A percentile compares a stretch with the other conserved stretches of the same genome.
phyloP scores from a whole-genome alignment of 1,140 invertebrate species.

The Neodiprion fabricii region DNA sequence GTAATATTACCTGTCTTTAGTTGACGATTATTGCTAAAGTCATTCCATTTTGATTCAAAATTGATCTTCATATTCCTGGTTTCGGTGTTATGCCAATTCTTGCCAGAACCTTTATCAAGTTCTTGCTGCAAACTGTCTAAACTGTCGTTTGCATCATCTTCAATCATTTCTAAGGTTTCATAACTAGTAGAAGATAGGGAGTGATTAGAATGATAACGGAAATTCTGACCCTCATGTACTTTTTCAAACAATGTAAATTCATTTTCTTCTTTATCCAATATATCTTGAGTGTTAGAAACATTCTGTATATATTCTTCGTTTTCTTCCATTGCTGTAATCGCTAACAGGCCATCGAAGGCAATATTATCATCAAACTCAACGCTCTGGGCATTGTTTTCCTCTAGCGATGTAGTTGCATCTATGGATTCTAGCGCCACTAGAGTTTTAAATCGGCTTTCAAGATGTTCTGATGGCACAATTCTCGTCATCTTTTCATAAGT shows the following conservation, averaged over 20 bases:
- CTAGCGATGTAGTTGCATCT: background rate
- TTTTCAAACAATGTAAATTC: background rate
- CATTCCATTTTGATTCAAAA: background rate
- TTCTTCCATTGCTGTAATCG: background rate
- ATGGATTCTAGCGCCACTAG: background rate
- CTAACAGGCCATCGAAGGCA: background rate
- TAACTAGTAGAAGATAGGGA: background rate
- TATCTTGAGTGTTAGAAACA: background rate
- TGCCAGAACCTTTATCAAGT: background rate
- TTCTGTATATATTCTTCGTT: slow-evolving; percentile 1
- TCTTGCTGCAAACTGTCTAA: background rate
- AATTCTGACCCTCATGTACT: background rate
- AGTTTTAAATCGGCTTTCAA: background rate
- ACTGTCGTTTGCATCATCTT: background rate
- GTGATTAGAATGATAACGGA: background rate
- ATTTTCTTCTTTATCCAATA: background rate
- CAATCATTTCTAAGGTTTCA: background rate
- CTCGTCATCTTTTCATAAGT: background rate
- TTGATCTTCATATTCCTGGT: background rate
- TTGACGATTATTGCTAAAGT: background rate
- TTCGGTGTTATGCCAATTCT: background rate
- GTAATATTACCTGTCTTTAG: background rate
- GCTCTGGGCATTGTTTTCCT: background rate
- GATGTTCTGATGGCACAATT: background rate
- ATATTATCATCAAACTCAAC: background rate